A percentile compares a stretch with the other conserved stretches of the same genome.
Evolutionary conservation across 2,797 vertebrate genomes (phyloP).

Genomic region (Melanogrammus aeglefinus): DNA sequence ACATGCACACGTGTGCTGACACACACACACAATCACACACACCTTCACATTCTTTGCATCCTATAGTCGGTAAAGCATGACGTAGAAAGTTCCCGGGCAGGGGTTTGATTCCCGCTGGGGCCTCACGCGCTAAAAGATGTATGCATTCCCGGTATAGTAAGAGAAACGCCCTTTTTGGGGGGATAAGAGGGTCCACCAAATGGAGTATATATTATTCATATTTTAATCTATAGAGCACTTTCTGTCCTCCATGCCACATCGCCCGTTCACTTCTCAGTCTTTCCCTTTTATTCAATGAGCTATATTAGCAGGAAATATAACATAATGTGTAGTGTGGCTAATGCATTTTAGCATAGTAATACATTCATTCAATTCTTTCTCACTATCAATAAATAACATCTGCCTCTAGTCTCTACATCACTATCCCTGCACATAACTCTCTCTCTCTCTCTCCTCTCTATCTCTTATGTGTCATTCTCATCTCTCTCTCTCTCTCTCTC

Average conservation of each 20-base stretch:
- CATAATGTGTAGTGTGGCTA: no score
- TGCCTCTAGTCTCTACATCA: no score
- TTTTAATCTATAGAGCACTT: not conserved
- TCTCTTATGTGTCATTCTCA: no score
- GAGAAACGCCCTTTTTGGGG: no score
- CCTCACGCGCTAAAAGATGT: not conserved
- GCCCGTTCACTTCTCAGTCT: not conserved
- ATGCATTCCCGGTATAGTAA: not conserved
- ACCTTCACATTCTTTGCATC: not conserved
- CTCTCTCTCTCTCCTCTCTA: slow-evolving; percentile 3
- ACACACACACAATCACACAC: slow-evolving; percentile 5
- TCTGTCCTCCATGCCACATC: not conserved
- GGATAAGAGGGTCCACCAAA: not conserved
- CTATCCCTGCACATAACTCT: no score
- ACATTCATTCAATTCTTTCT: no score
- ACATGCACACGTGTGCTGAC: not conserved
- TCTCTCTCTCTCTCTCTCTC: slow-evolving; percentile 41
- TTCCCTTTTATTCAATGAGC: not conserved
- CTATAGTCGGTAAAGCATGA: not conserved
- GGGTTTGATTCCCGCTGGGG: no score
- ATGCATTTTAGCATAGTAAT: no score
- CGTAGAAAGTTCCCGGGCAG: no score
- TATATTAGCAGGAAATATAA: no score
- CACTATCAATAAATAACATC: no score
- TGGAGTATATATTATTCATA: not conserved